Evolutionary conservation across 64 coral and sea anemone genomes (phyloP).

Genomic region (Actinia tenebrosa): DNA sequence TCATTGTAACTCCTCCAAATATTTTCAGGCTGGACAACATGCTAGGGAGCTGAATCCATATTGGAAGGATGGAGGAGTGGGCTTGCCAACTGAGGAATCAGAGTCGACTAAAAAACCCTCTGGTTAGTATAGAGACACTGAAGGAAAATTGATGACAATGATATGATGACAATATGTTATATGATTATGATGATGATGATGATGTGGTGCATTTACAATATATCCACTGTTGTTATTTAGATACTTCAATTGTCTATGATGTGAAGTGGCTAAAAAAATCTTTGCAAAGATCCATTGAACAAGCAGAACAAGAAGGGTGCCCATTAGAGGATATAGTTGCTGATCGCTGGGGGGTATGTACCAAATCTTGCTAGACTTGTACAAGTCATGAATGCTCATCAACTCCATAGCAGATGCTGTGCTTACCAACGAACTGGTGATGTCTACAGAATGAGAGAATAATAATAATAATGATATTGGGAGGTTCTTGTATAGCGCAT

Average conservation of each 20-base stretch:
- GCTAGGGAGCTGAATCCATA: slow-evolving; percentile 87
- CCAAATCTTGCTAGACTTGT: neutral
- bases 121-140: neutral
- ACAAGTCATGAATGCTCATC: neutral
- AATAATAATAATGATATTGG: no score
- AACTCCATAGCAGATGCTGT: neutral
- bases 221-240: neutral
- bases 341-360: slow-evolving; percentile 81
- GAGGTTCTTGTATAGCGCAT: no score
- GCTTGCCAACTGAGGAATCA: slow-evolving; percentile 59
- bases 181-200: no score
- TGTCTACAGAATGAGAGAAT: no score
- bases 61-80: slow-evolving; percentile 86
- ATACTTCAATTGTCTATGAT: slow-evolving; percentile 36
- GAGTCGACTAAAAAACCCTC: neutral
- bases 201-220: neutral
- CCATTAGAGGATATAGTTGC: slow-evolving; percentile 69
- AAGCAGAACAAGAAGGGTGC: slow-evolving; percentile 64
- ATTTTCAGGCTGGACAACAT: slow-evolving; percentile 76
- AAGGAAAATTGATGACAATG: neutral
- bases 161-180: no score
- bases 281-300: slow-evolving; percentile 72
- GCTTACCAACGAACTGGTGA: no score
- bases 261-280: slow-evolving; percentile 77
- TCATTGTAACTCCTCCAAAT: neutral